Evolutionary conservation across 1,140 invertebrate species (phyloP).

Genomic region (Euschistus heros): DNA sequence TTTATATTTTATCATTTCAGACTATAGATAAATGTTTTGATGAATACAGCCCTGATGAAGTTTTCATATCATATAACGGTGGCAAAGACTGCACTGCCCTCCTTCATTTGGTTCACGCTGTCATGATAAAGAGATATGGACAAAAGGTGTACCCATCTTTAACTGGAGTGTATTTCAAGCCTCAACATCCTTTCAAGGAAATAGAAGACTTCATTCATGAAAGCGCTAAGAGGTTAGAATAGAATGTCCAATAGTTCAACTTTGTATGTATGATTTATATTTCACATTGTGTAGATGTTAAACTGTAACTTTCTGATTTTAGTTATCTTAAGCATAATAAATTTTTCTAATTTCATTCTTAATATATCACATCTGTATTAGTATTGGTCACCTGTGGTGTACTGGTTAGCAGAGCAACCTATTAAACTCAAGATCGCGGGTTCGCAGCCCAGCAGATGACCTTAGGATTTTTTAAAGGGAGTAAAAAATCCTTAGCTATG

Average conservation of each 20-base stretch:
- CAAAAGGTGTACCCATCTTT: slow-evolving; percentile 33
- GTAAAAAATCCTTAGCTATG: no score
- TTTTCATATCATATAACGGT: slow-evolving; percentile 89
- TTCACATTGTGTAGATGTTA: background rate
- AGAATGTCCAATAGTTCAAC: background rate
- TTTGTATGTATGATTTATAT: background rate
- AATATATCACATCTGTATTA: no score
- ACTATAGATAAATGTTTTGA: slow-evolving; percentile 34
- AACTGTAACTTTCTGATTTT: no score
- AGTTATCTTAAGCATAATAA: no score
- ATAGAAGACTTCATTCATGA: slow-evolving; percentile 72
- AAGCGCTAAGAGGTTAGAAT: slow-evolving; percentile 43
- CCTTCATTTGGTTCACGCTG: slow-evolving; percentile 60
- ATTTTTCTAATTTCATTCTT: no score
- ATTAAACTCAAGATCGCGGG: no score
- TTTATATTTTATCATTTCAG: slow-evolving; percentile 22
- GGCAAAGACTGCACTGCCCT: slow-evolving; percentile 94
- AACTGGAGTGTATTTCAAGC: slow-evolving; percentile 63
- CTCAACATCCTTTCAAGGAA: slow-evolving; percentile 68
- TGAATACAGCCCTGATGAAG: slow-evolving; percentile 52
- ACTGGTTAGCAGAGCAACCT: no score
- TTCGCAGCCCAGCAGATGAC: no score
- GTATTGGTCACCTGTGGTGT: no score
- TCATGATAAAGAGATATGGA: slow-evolving; percentile 43
- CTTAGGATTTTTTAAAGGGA: no score